These are phyloP conservation scores for Octodon degus DNA, from an alignment of 2,113 vertebrate species.

Conservation along the genomic window DNA sequence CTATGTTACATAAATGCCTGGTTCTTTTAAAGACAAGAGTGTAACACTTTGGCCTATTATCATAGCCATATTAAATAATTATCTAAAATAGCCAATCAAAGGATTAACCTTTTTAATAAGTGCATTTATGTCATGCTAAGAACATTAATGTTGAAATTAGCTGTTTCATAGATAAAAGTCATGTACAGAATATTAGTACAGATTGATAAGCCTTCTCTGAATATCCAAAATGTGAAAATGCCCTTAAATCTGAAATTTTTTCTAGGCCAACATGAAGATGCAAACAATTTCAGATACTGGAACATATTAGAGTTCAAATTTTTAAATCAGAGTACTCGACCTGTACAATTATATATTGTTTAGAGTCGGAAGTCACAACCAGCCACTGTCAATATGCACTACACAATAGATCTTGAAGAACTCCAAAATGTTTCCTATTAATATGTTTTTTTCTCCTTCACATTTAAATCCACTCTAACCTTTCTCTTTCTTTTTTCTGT, in stretches of 20 bases:
- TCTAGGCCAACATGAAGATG: background rate
- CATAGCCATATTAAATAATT: background rate
- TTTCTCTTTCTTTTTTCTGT: background rate
- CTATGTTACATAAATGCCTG: background rate
- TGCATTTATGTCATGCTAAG: background rate
- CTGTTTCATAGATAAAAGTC: conserved; percentile 1
- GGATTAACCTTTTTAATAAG: background rate
- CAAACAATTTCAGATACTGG: background rate
- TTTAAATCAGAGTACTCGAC: background rate
- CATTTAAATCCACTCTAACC: background rate
- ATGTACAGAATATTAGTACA: background rate
- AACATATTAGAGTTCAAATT: background rate
- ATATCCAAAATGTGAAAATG: background rate
- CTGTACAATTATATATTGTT: background rate
- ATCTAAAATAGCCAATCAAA: background rate
- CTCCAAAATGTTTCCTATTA: background rate
- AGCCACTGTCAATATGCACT: background rate
- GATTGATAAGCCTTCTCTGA: background rate
- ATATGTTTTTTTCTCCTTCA: background rate
- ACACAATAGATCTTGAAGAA: background rate
- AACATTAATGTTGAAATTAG: background rate
- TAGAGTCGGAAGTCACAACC: background rate
- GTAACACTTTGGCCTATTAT: background rate
- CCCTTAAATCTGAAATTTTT: background rate
- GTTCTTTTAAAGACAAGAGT: background rate